Evolutionary conservation across 2,797 vertebrate genomes (phyloP), one percentile per base, ranked within the genome.

Genomic region (Poecilia picta): DNA sequence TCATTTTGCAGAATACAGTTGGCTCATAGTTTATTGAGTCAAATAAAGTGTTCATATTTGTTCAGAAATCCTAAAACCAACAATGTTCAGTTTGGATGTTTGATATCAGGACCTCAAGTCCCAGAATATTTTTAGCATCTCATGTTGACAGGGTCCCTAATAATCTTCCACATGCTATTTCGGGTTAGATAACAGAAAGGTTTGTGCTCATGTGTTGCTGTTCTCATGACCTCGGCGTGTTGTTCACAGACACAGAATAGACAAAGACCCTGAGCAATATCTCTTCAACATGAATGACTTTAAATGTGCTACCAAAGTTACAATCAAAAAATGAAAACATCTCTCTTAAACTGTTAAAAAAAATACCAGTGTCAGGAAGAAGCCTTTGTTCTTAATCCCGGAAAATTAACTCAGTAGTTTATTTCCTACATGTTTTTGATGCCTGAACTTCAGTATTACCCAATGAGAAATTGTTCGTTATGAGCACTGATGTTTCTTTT

Each of bases 161-260:
- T 76, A 85, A 5, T 39, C 71, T 51, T 72, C 49, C 15, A 7
- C 31, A 77, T 66, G 10, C 75, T 12, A 46, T 51, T 25, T 20
- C 3, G 20, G 31, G 76, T 85, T 82, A 55, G 36, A 20, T 80
- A 89, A 90, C 82, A 70, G 55, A 20, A 28, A 28, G 55, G 39
- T 88, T 81, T 80, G 46, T 73, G 39, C 25, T 75, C 88, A 90
- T 46, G 36, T 91, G 92, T 18, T 75, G 36, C 55, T 83, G 85
- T 90, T 92, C 92, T 78, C 92, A 92, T 49, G 10, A 64, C 31
- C 39, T n/a, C 18, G 71, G 25, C n/a, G 25, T 6, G 45, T 39
- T 68, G 36, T 39, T 68, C 36, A 68, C 36, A 68, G 64, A 41
- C 11, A 41, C 23, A 41, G 36, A 64, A 64, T 3, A 16, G 16